A percentile compares a stretch with the other conserved stretches of the same genome.
phyloP scores from a whole-genome alignment of 2,797 vertebrate genomes.

The Syngnathus rostellatus region DNA sequence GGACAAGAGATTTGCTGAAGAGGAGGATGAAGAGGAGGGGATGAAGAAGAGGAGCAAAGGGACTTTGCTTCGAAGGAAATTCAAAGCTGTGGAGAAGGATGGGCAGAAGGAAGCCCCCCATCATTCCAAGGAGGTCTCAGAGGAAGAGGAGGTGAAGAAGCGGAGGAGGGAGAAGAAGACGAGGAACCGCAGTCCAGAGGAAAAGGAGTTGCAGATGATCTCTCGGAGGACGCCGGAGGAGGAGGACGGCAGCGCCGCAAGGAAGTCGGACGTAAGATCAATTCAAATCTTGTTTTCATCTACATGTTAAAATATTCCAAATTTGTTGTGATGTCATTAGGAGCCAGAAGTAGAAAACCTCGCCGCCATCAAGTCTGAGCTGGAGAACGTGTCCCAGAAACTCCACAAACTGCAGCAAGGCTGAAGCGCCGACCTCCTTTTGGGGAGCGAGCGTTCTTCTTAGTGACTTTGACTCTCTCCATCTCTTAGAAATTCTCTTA shows the following conservation, averaged over 20 bases:
- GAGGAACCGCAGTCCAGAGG: slow-evolving; percentile 56
- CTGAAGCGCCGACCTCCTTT: slow-evolving; percentile 30
- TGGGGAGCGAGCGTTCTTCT: background rate
- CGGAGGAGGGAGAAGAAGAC: slow-evolving; percentile 32
- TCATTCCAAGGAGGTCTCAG: slow-evolving; percentile 70
- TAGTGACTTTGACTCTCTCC: background rate
- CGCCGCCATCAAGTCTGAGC: slow-evolving; percentile 87
- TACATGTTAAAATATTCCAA: no score
- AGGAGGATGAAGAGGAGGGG: slow-evolving; percentile 50
- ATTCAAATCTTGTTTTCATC: no score
- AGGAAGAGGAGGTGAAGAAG: slow-evolving; percentile 31
- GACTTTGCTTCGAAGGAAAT: slow-evolving; percentile 37
- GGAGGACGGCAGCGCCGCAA: slow-evolving; percentile 88
- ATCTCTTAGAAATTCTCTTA: background rate
- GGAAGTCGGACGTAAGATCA: slow-evolving; percentile 77
- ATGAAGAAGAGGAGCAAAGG: slow-evolving; percentile 57
- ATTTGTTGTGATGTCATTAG: slow-evolving; percentile 44
- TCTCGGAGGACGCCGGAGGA: slow-evolving; percentile 65
- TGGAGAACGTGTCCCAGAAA: slow-evolving; percentile 85
- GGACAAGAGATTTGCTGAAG: slow-evolving; percentile 33
- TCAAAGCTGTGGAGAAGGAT: slow-evolving; percentile 28
- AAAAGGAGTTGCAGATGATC: slow-evolving; percentile 71
- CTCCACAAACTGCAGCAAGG: slow-evolving; percentile 78
- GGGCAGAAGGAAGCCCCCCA: slow-evolving; percentile 52
- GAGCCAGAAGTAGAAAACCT: slow-evolving; percentile 85